Evolutionary conservation across 2,113 vertebrate species (phyloP).

Genomic region (Talpa occidentalis): DNA sequence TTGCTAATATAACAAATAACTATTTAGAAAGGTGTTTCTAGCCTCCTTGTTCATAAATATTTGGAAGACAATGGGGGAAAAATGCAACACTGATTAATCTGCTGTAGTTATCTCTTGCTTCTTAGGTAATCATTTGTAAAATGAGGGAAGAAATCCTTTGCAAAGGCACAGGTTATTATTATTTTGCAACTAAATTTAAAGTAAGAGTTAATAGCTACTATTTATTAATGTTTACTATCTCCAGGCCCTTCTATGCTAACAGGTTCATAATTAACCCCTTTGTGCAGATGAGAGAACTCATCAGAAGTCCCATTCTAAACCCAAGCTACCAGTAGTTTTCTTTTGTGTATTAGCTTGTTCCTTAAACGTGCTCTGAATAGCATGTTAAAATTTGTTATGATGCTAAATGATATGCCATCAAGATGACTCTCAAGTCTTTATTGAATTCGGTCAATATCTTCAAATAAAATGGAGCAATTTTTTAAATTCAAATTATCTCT

Average conservation of each 20-base stretch:
- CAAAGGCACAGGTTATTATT: conserved; percentile 27
- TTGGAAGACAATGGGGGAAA: background rate
- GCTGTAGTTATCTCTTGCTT: background rate
- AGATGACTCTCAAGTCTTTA: background rate
- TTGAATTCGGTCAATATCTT: background rate
- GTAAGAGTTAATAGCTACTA: background rate
- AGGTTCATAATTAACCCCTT: background rate
- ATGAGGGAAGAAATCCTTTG: background rate
- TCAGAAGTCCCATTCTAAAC: background rate
- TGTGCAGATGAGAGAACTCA: background rate
- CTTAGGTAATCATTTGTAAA: conserved; percentile 39
- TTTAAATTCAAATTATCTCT: background rate
- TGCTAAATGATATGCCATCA: background rate
- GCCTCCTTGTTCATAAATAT: conserved; percentile 39
- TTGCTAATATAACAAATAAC: conserved; percentile 41
- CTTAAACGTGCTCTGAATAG: background rate
- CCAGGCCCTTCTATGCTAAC: background rate
- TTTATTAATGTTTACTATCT: background rate
- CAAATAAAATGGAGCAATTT: background rate
- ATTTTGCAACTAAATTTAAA: conserved; percentile 28
- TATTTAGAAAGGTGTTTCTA: conserved; percentile 37
- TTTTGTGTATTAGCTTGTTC: background rate
- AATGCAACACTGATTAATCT: background rate
- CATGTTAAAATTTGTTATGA: background rate
- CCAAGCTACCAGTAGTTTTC: background rate